These are phyloP conservation scores for Sarcophaga peregrina DNA, from an alignment of 1,140 invertebrate genomes.

Conservation along the genomic window DNA sequence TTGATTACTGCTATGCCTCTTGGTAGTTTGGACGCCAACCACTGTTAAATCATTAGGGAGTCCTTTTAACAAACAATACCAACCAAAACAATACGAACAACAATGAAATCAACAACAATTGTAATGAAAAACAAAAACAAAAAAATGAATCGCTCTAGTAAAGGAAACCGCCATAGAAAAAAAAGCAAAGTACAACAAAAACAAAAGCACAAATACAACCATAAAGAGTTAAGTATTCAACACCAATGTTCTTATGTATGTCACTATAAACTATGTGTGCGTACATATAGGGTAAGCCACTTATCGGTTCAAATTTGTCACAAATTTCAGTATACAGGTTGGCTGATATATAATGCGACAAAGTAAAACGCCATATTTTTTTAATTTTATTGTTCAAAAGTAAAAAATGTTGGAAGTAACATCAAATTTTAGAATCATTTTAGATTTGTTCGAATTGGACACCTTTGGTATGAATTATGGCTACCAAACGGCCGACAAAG, in stretches of 20 bases:
- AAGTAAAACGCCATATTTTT: too few species aligned
- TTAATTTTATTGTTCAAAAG: too few species aligned
- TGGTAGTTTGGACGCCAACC: neutral
- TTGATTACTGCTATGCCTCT: neutral
- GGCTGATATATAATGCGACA: too few species aligned
- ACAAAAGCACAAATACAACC: neutral
- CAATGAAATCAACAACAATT: neutral
- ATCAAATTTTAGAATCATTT: too few species aligned
- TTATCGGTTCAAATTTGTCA: neutral
- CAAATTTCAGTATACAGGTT: too few species aligned
- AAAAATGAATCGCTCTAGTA: neutral
- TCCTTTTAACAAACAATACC: neutral
- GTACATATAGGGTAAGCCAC: neutral
- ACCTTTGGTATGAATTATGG: too few species aligned
- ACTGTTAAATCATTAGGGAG: slow-evolving; percentile 12
- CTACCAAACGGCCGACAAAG: too few species aligned
- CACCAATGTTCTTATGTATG: neutral
- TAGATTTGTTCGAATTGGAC: too few species aligned
- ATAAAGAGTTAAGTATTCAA: neutral
- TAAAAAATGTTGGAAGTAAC: too few species aligned
- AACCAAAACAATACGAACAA: neutral
- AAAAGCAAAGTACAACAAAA: neutral
- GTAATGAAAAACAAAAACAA: neutral
- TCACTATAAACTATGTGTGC: too few species aligned
- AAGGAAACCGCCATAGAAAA: neutral